These are phyloP conservation scores for Drosophila quinaria DNA, from an alignment of 2,888 invertebrate species.

Conservation along the genomic window DNA sequence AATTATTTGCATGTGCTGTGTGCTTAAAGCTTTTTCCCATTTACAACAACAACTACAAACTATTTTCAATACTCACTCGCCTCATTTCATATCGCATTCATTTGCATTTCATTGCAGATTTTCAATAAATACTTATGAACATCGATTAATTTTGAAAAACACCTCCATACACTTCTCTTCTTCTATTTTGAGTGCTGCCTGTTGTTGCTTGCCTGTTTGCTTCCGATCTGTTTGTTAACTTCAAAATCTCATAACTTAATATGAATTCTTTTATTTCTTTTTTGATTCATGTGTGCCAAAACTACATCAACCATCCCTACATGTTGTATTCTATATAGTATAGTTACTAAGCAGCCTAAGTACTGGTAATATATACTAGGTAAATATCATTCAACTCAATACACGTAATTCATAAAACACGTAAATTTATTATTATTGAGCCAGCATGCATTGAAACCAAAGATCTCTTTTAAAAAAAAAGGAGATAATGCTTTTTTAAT, in stretches of 20 bases:
- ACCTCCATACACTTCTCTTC: conserved; percentile 28
- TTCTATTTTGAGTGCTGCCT: conserved; percentile 71
- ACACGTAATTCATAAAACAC: neutral
- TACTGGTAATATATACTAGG: conserved; percentile 73
- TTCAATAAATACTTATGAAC: conserved; percentile 4
- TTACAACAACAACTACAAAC: conserved; percentile 9
- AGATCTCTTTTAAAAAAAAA: neutral
- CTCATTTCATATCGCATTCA: conserved; percentile 37
- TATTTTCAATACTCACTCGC: conserved; percentile 38
- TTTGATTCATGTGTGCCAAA: conserved; percentile 30
- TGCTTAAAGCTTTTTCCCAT: conserved; percentile 23
- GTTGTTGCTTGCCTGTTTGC: conserved; percentile 84
- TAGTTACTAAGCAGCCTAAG: conserved; percentile 75
- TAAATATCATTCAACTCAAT: conserved; percentile 61
- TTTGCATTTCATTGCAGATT: conserved; percentile 15
- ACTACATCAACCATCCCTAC: conserved; percentile 37
- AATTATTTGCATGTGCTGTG: conserved; percentile 54
- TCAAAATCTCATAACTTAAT: conserved; percentile 32
- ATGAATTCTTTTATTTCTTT: conserved; percentile 45
- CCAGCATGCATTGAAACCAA: neutral
- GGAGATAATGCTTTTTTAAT: neutral
- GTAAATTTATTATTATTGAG: neutral
- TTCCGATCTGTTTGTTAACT: conserved; percentile 72
- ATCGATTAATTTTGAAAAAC: conserved; percentile 16
- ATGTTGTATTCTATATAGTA: conserved; percentile 59